Percentiles rank a stretch among this genome's conserved stretches.
Conservation (phyloP, 2,888 invertebrate species). For the Neocrepidodera transversa region DNA sequence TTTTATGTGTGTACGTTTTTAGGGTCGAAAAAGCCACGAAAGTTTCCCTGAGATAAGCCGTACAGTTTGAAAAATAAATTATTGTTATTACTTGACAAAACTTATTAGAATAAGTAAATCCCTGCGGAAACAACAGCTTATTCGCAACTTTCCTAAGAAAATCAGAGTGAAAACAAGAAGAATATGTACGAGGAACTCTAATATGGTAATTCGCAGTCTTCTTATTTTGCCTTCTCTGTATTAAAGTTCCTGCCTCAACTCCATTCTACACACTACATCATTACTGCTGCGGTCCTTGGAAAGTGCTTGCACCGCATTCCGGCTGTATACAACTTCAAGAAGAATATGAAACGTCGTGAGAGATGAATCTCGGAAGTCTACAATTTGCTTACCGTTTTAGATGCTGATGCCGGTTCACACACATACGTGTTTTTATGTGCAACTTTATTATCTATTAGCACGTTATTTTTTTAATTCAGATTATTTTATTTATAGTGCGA, state of each 20-base stretch:
- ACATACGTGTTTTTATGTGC: background rate
- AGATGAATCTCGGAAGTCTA: conserved; percentile 14
- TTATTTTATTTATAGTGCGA: too few relatives aligned
- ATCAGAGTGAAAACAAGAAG: conserved; percentile 24
- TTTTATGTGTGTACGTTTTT: too few relatives aligned
- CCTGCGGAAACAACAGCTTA: conserved; percentile 19
- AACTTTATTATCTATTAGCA: too few relatives aligned
- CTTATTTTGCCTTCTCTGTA: conserved; percentile 28
- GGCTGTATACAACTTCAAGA: conserved; percentile 38
- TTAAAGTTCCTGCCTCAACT: conserved; percentile 42
- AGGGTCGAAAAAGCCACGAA: background rate
- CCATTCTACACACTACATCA: conserved; percentile 50
- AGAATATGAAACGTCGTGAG: conserved; percentile 37
- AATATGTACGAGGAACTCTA: conserved; percentile 21
- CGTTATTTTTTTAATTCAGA: too few relatives aligned
- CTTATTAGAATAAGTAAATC: conserved; percentile 22
- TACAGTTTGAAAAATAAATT: conserved; percentile 20
- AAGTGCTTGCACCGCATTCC: conserved; percentile 47
- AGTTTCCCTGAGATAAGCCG: conserved; percentile 4
- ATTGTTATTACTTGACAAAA: conserved; percentile 26
- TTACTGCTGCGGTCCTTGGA: conserved; percentile 46
- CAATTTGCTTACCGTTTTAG: conserved; percentile 17
- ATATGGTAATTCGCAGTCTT: conserved; percentile 26
- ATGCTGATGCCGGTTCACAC: background rate
- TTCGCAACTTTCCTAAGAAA: conserved; percentile 23